Evolutionary conservation across 2,888 invertebrate genomes (phyloP), one percentile per base, ranked within the genome.

Genomic region (Agriopis leucophaearia): DNA sequence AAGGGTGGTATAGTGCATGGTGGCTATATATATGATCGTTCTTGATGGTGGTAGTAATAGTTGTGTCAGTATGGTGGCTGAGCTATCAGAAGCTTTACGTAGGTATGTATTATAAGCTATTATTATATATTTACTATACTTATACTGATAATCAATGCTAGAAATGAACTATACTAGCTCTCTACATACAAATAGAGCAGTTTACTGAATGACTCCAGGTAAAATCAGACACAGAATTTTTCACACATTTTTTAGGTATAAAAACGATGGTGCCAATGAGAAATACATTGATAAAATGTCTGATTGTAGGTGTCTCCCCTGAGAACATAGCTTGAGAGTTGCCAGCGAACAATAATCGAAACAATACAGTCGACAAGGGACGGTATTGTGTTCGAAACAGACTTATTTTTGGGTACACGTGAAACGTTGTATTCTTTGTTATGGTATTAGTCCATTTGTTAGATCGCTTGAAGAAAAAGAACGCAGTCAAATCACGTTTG

Each of bases 221-320:
- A 27, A 27, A 27, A 27, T 27, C 5, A 2, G 5, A 27, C 27
- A 5, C 27, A 27, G 8, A 27, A 18, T 27, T n/a, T 51, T 16
- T 9, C 15, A 54, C 15, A 38, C 9, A 1, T n/a, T 51, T 48
- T 52, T 44, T 44, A 56, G 51, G 50, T 45, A 57, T 45, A 61
- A 52, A 55, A 55, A 16, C 54, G n/a, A 66, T 62, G 52, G 47
- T 48, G 54, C 63, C 58, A 8, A 67, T 63, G 67, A 58, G 67
- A 67, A 62, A 67, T 62, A 62, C 63, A 67, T 66, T 66, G 66
- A 62, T 67, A 59, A 67, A 63, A 54, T 18, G 42, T 35, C 35
- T 67, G 67, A 67, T 67, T 67, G 67, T 67, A 44, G 58, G 58
- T 44, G 18, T 7, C 18, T 48, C 67, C 63, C 58, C 0, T 7